Base-by-base conservation (phyloP, 2,797 vertebrate species). In the Iguana delicatissima region DNA sequence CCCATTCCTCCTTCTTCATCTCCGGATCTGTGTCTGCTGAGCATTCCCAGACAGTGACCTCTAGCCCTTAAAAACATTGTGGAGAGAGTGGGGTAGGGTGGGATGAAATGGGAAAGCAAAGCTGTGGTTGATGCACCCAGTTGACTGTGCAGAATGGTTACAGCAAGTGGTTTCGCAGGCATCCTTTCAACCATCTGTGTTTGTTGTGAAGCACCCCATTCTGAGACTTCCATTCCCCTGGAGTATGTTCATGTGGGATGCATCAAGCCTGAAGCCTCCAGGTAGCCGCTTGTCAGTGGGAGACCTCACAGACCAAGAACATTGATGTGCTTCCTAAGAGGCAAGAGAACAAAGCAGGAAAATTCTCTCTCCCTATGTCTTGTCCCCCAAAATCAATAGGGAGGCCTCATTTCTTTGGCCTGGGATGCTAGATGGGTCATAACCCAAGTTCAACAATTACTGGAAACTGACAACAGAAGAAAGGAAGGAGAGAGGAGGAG, bases 41-140 rank as follows among this genome's bases (percentile, higher is more conserved):
- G 89, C 76, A 90, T 90, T 86, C 62, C 84, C 89, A 90, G 64
- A 86, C 84, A 73, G 52, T 90, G 84, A 86, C 79, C 77, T 90
- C 77, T 86, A 77, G 29, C 38, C 59, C 52, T 86, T 59, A 59
- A 69, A 69, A 86, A 74, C 52, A 73, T 7, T 29, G 6, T 10
- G 52, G 52, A 20, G 5, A 35, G 4, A 16, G 13, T 35, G 59
- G 52, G 1, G 7, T 62, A 35, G 7, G 72, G 35, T 38, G 57
- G 18, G 42, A 35, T 46, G 72, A 32, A 10, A 69, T 69, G 16
- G 29, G 52, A 57, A 46, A 52, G 50, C 42, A 62, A 59, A 6
- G 38, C 32, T 26, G 55, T 35, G 55, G 46, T 62, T 67, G 67
- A 42, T 69, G 6, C 12, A 76, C 42, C 77, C 52, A 85, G 55